Evolutionary conservation across 1,140 invertebrate species (phyloP).

Genomic region (Drosophila gunungcola): DNA sequence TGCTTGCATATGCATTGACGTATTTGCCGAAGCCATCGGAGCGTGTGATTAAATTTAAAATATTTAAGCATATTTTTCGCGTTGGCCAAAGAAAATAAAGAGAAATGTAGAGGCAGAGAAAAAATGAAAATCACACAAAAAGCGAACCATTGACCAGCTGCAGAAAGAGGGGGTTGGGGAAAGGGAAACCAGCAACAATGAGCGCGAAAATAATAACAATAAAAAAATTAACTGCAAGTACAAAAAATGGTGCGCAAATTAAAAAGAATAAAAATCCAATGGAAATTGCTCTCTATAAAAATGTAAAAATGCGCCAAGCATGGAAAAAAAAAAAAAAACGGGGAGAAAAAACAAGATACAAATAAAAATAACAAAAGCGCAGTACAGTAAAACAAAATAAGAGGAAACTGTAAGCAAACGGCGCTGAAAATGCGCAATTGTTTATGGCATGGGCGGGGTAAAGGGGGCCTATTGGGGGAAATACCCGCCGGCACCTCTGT

Average conservation of each 20-base stretch:
- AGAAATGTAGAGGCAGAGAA: background rate
- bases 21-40: slow-evolving; percentile 74
- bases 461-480: background rate
- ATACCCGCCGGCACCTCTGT: slow-evolving; percentile 37
- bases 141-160: slow-evolving; percentile 55
- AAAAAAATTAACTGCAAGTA: slow-evolving; percentile 75
- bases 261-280: slow-evolving; percentile 71
- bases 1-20: slow-evolving; percentile 82
- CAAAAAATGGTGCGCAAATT: slow-evolving; percentile 74
- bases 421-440: slow-evolving; percentile 80
- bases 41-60: slow-evolving; percentile 83
- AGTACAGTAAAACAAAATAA: slow-evolving; percentile 40
- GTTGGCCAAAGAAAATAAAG: slow-evolving; percentile 60
- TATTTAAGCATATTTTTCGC: slow-evolving; percentile 83
- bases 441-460: slow-evolving; percentile 53
- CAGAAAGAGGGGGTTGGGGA: background rate
- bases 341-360: slow-evolving; percentile 34
- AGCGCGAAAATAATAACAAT: slow-evolving; percentile 78
- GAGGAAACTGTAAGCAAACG: slow-evolving; percentile 77
- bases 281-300: slow-evolving; percentile 67
- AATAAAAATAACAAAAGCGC: slow-evolving; percentile 16
- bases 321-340: slow-evolving; percentile 9
- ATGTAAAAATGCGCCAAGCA: slow-evolving; percentile 62
- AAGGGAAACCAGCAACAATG: slow-evolving; percentile 63
- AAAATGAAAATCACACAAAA: slow-evolving; percentile 24